phyloP scores from a whole-genome alignment of 2,113 vertebrate species.

The Cyphomyrus plagiostoma region DNA sequence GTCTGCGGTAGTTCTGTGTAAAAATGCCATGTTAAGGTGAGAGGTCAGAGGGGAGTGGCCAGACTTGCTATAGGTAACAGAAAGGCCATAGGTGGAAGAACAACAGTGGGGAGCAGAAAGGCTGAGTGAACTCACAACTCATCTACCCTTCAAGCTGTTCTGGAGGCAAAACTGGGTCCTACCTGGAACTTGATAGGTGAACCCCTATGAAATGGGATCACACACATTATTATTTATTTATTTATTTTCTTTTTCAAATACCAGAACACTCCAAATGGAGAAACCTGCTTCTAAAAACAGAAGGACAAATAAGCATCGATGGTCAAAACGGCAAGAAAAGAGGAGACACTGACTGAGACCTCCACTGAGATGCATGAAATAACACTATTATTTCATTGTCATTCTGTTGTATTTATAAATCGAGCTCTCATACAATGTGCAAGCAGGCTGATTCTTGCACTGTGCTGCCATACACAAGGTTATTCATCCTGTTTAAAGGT shows the following conservation, averaged over 20 bases:
- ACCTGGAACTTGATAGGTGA: not conserved
- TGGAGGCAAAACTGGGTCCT: not conserved
- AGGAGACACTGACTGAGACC: not conserved
- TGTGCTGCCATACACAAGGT: not conserved
- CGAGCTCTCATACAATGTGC: not conserved
- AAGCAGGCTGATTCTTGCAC: not conserved
- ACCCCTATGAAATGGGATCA: not conserved
- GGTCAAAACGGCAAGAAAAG: not conserved
- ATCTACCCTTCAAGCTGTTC: not conserved
- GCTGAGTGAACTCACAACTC: not conserved
- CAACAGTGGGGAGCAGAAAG: not conserved
- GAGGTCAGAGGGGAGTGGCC: not conserved
- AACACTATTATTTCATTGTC: too few species aligned
- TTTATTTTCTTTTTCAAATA: not conserved
- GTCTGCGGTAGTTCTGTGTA: not conserved
- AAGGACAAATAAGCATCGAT: not conserved
- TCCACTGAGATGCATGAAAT: not conserved
- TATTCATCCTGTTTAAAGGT: constrained; percentile 39
- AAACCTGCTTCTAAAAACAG: not conserved
- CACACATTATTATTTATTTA: not conserved
- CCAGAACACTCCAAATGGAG: not conserved
- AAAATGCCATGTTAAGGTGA: not conserved
- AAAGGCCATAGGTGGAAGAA: not conserved
- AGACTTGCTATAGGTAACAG: not conserved
- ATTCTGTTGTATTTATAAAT: not conserved